These are phyloP conservation scores for Argyresthia goedartella DNA, from an alignment of 2,888 invertebrate species.

Conservation along the genomic window DNA sequence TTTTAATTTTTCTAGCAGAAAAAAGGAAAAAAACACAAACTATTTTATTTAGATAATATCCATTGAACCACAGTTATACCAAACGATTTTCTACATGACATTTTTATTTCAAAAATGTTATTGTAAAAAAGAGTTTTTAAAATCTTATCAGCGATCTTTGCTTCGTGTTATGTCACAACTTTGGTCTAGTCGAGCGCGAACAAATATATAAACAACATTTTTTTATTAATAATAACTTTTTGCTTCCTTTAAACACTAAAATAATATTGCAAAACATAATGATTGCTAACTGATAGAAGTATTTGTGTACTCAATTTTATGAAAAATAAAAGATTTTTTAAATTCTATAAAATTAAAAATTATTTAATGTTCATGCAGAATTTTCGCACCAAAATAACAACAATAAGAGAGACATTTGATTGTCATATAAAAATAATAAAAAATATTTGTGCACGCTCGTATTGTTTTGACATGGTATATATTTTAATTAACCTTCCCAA, in stretches of 20 bases:
- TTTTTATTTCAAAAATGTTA: too few species aligned
- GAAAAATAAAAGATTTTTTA: too few species aligned
- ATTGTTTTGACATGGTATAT: not conserved
- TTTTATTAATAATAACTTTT: not conserved
- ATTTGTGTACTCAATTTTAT: too few species aligned
- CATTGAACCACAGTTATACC: too few species aligned
- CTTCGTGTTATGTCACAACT: constrained; percentile 53
- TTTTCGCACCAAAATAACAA: not conserved
- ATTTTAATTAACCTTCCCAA: not conserved
- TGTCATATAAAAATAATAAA: not conserved
- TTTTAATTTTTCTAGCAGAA: too few species aligned
- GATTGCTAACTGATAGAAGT: too few species aligned
- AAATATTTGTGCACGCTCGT: constrained; percentile 1
- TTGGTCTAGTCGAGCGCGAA: constrained; percentile 60
- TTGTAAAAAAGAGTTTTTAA: too few species aligned
- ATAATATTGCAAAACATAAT: not conserved
- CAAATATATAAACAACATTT: constrained; percentile 31
- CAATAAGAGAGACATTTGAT: constrained; percentile 1
- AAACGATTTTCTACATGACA: too few species aligned
- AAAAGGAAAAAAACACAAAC: too few species aligned
- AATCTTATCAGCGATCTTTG: constrained; percentile 33
- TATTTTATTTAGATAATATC: too few species aligned
- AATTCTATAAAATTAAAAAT: not conserved
- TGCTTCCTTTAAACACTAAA: not conserved
- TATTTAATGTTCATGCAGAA: too few species aligned